Evolutionary conservation across 2,888 invertebrate species (phyloP), one percentile per base, ranked within the genome.

Genomic region (Microctonus brassicae): DNA sequence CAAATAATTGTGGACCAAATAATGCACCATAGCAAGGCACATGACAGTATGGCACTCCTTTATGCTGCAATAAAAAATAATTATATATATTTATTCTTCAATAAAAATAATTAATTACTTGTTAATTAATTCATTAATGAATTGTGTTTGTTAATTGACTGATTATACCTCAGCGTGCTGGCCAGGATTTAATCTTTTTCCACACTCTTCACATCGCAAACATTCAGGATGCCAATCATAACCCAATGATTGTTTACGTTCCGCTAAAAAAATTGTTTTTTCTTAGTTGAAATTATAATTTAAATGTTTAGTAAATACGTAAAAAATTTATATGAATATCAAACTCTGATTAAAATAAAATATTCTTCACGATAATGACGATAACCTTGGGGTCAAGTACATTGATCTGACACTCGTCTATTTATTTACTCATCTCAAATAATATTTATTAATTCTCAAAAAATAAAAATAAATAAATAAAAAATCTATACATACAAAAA

Each of bases 161-260:
- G 33, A 5, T 58, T n/a, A 58, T 73, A 84, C 85, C 82, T 95
- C 95, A 47, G 95, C 94, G 90, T 95, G 95, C 87, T 94, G 94
- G 13, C 95, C 95, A 70, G 95, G 94, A 87, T 94, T 93, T 69
- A 95, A 88, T 57, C 94, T 90, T 88, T 94, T 95, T 13, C 94
- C 93, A 88, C 95, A 95, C 88, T 95, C 94, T 81, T 94, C 93
- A 87, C 95, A 95, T 72, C 94, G 89, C 80, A 95, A 89, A 89
- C 95, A 95, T 87, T 94, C 93, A 47, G 95, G 94, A 89, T 95
- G 95, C 95, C 95, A 95, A 84, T 95, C 94, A 84, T 93, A 94
- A 29, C 95, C 95, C 77, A 95, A 87, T n/a, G 95, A 95, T 83
- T 94, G 94, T 88, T 94, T 94, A 78, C 95, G 90, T 89, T 95